Evolutionary conservation across 2,888 invertebrate genomes (phyloP), one percentile per base, ranked within the genome.

Genomic region (Anthophora plumipes): DNA sequence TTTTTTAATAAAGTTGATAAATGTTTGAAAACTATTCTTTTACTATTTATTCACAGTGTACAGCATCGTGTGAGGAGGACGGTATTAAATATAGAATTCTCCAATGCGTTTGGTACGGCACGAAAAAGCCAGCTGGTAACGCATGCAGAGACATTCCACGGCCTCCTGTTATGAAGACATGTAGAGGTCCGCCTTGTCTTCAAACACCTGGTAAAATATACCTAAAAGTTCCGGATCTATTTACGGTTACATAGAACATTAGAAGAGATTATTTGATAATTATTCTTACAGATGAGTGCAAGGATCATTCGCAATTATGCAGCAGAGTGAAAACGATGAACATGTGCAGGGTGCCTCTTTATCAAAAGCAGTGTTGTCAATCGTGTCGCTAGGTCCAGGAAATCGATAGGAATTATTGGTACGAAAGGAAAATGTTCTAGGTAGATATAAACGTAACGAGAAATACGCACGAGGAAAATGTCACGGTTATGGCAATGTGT

Each of bases 21-120:
- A 4, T 41, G 31, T 41, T 20, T 2, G 17, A 41, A 63, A 37
- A 46, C 9, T 3, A 52, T 37, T 22, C 22, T 76, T 46, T 17
- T 12, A 31, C 14, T 25, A 31, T 25, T 8, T 57, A 11, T 59
- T n/a, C 43, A n/a, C 93, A 98, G 98, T 99, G 99, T 92, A 96
- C 97, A 86, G 97, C 97, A 31, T 94, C 95, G 0, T 99, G 99
- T 92, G 97, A 96, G 55, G 95, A 95, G 77, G 95, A 96, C 88
- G 98, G 99, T 0, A 96, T 97, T 70, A 97, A 98, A 93, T 98
- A 98, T 92, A 95, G 99, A 87, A 96, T 97, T 86, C 94, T 99
- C 74, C 97, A 97, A 89, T 99, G 99, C 94, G 97, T 98, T 82
- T 99, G 99, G 99, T 96, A 96, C 89, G 96, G 97, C 8, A 97